Evolutionary conservation across 2,888 invertebrate species (phyloP).

Genomic region (Nasonia oneida): DNA sequence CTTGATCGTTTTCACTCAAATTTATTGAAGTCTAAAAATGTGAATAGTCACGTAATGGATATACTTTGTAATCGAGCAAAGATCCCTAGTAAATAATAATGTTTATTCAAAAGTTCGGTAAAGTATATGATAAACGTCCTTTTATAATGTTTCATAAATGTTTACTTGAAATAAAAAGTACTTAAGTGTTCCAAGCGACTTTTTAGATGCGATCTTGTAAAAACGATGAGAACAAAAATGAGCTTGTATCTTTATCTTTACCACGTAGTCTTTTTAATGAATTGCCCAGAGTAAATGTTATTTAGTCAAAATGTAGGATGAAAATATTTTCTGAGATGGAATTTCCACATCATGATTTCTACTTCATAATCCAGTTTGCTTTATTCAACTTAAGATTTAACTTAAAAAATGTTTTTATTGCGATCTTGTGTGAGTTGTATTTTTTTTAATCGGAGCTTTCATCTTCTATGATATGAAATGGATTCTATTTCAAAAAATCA

Average conservation of each 20-base stretch:
- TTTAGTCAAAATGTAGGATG: slow-evolving; percentile 1
- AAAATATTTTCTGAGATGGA: not conserved
- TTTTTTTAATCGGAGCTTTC: no score
- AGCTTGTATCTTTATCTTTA: not conserved
- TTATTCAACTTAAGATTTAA: not conserved
- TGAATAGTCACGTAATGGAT: not conserved
- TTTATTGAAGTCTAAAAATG: not conserved
- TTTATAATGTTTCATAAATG: slow-evolving; percentile 48
- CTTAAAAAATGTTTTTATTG: not conserved
- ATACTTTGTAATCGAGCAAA: slow-evolving; percentile 5
- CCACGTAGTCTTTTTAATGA: not conserved
- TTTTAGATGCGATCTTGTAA: not conserved
- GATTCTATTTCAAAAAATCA: not conserved
- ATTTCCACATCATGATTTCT: not conserved
- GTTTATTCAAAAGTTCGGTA: slow-evolving; percentile 28
- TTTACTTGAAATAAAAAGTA: slow-evolving; percentile 41
- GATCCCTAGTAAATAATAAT: not conserved
- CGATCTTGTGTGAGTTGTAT: not conserved
- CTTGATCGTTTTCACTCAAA: not conserved
- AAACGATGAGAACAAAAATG: slow-evolving; percentile 11
- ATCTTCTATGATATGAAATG: no score
- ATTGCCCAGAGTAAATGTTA: not conserved
- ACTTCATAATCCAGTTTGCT: not conserved
- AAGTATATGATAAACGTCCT: slow-evolving; percentile 40
- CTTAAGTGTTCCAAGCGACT: slow-evolving; percentile 1